These are phyloP conservation scores for Campodea augens DNA, from an alignment of 1,140 invertebrate genomes.

Conservation along the genomic window DNA sequence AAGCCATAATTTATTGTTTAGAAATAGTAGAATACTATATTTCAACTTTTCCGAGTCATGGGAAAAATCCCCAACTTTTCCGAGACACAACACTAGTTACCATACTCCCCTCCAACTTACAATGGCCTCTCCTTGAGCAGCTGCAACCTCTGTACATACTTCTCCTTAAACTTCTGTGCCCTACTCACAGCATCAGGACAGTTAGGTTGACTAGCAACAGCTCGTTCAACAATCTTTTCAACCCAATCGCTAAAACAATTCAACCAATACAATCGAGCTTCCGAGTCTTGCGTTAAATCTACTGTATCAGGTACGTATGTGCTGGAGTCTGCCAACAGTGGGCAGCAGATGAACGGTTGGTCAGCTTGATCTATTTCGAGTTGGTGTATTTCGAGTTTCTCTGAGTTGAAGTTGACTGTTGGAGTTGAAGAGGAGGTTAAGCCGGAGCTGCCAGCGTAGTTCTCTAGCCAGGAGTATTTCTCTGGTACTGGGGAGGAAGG, in stretches of 20 bases:
- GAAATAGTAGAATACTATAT: too few relatives aligned
- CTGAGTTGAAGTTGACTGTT: conserved; percentile 15
- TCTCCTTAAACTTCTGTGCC: conserved; percentile 61
- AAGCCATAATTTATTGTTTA: too few relatives aligned
- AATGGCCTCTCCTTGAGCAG: conserved; percentile 56
- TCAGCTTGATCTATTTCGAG: conserved; percentile 47
- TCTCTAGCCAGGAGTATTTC: conserved; percentile 50
- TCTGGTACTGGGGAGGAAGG: conserved; percentile 29
- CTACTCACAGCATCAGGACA: conserved; percentile 51
- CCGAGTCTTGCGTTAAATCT: conserved; percentile 62
- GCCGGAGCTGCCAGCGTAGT: conserved; percentile 52
- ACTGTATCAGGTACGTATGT: conserved; percentile 74
- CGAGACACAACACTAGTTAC: too few relatives aligned
- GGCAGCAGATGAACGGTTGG: conserved; percentile 37
- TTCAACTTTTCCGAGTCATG: too few relatives aligned
- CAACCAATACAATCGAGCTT: conserved; percentile 77
- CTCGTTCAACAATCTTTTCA: conserved; percentile 49
- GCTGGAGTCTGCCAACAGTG: conserved; percentile 36
- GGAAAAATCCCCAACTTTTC: too few relatives aligned
- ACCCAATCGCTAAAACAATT: conserved; percentile 69
- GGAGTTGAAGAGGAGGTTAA: conserved; percentile 32
- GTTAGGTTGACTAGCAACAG: conserved; percentile 52
- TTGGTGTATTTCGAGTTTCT: conserved; percentile 33
- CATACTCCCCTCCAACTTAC: too few relatives aligned
- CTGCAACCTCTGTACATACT: conserved; percentile 60